Evolutionary conservation across 2,888 invertebrate species (phyloP), one percentile per base, ranked within the genome.

Genomic region (Candidula unifasciata): DNA sequence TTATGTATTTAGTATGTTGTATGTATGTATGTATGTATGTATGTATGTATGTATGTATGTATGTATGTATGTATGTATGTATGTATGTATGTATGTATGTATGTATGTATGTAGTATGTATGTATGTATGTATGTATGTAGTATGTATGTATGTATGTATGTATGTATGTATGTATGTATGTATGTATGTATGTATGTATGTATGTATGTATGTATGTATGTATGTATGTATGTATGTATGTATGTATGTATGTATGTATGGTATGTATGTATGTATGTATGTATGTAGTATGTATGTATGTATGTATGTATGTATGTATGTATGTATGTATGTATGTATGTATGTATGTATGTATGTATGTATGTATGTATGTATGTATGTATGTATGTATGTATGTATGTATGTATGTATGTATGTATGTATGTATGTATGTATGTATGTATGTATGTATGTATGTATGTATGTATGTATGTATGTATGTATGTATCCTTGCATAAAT

Each of bases 351-450:
- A 76, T 76, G 52, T 76, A 76, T 76, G 52, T 76, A 76, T 76
- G 52, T 76, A 76, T 76, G 52, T 76, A 76, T 76, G 52, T 76
- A 76, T 76, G 52, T 76, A 76, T 76, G 52, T 76, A 76, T 76
- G 52, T 76, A 76, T 76, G 52, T 76, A 76, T 76, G 52, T 54
- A 76, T 52, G 24, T 54, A 54, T 76, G 24, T 54, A 54, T 76
- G 52, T 27, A 76, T 76, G 24, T 30, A 76, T 76, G 52, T 76
- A 76, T 76, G 52, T 76, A 76, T 54, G 52, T 76, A 54, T 76
- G 52, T 54, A 76, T 76, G 27, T 76, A 54, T 76, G 52, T 76
- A 76, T 76, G 27, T 76, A 54, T 76, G 52, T 54, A 68, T 80
- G 37, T 80, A 37, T 68, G 37, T 80, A 37, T 68, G 33, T 80